Percentiles rank a stretch among this genome's conserved stretches.
phyloP scores from a whole-genome alignment of 2,113 vertebrate species.

The Tringa solitaria region DNA sequence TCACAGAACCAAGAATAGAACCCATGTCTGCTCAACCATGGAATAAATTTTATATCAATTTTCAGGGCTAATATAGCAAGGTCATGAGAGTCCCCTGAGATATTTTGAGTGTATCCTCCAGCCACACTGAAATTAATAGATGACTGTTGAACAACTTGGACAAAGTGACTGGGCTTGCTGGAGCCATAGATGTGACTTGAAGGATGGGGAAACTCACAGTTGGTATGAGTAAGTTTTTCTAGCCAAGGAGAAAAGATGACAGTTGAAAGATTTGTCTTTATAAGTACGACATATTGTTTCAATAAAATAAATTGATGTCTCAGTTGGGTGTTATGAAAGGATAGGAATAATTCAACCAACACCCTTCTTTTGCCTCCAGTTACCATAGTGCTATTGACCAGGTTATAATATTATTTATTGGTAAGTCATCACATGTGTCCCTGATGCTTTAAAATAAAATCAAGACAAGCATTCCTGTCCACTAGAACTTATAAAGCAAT shows the following conservation, averaged over 20 bases:
- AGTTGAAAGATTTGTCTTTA: background rate
- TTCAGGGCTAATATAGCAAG: background rate
- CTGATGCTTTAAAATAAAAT: constrained; percentile 3
- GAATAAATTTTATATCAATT: constrained; percentile 25
- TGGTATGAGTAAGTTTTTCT: background rate
- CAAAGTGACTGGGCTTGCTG: background rate
- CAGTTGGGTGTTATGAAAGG: background rate
- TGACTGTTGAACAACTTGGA: background rate
- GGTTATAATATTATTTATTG: background rate
- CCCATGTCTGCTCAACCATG: background rate
- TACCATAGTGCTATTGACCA: background rate
- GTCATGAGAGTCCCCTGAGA: background rate
- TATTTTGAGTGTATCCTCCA: background rate
- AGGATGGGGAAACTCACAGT: background rate
- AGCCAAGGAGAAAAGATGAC: background rate
- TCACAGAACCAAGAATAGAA: background rate
- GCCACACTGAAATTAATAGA: constrained; percentile 1
- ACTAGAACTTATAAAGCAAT: background rate
- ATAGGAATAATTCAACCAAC: background rate
- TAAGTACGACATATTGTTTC: background rate
- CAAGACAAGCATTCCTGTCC: background rate
- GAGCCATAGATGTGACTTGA: background rate
- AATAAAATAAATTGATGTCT: constrained; percentile 1
- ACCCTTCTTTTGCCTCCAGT: background rate
- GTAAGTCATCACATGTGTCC: background rate